Percentiles rank a stretch among this genome's conserved stretches.
Evolutionary conservation across 2,888 invertebrate species (phyloP).

Genomic region (Vesta saturnalis): DNA sequence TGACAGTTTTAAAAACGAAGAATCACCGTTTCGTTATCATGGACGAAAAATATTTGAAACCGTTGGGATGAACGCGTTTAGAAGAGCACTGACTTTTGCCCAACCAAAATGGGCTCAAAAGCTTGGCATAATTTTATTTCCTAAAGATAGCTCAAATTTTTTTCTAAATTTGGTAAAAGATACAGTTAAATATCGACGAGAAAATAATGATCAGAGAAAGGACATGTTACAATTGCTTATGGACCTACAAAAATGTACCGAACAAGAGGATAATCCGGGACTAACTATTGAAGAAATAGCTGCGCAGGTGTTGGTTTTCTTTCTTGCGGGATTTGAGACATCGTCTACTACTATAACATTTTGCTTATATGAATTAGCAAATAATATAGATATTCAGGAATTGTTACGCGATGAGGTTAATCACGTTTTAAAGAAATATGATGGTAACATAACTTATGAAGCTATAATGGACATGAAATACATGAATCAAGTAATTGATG

Average conservation of each 20-base stretch:
- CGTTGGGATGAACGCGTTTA: not conserved
- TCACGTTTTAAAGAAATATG: constrained; percentile 54
- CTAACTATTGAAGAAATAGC: constrained; percentile 29
- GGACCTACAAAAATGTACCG: constrained; percentile 54
- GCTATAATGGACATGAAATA: constrained; percentile 61
- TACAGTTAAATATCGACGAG: constrained; percentile 61
- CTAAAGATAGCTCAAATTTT: constrained; percentile 52
- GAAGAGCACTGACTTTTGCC: constrained; percentile 9
- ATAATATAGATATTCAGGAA: constrained; percentile 61
- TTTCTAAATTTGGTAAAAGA: constrained; percentile 60
- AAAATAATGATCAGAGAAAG: constrained; percentile 61
- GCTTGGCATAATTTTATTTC: not conserved
- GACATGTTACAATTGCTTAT: constrained; percentile 67
- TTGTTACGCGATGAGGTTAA: constrained; percentile 60
- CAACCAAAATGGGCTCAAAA: not conserved
- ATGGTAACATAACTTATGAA: constrained; percentile 62
- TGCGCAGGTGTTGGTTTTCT: constrained; percentile 50
- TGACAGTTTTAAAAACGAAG: constrained; percentile 65
- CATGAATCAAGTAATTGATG: constrained; percentile 61
- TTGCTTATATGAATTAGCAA: constrained; percentile 63
- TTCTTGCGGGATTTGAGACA: constrained; percentile 57
- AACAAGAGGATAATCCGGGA: not conserved
- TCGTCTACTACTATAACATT: constrained; percentile 49
- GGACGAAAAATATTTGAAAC: constrained; percentile 35
- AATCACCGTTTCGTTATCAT: constrained; percentile 62